Evolutionary conservation across 1,140 invertebrate species (phyloP), one percentile per base, ranked within the genome.

Genomic region (Sycophila sp.): DNA sequence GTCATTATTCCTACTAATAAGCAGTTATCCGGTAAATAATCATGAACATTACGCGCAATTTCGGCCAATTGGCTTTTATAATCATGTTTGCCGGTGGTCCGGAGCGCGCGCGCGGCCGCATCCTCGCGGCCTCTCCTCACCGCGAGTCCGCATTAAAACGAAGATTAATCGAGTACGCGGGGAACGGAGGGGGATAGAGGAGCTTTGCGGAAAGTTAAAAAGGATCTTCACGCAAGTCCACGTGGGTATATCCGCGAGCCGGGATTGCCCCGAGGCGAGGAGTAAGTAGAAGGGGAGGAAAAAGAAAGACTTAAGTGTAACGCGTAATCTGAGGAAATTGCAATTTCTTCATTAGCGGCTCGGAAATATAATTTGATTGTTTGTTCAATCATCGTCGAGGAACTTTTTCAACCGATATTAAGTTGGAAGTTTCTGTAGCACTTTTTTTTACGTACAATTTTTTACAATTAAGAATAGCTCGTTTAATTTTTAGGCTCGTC

Each of bases 21-120:
- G 68, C 68, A 64, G 60, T 64, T 64, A 38, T 63, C 38, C 60
- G 13, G 59, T 64, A 70, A 70, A 70, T 70, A 64, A 70, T 70
- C 59, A 64, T 64, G 49, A 70, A 19, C 49, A 70, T 63, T 64
- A 58, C 68, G 59, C 49, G 68, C 26, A 70, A 70, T 70, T 70
- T 70, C 53, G 51, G 47, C 59, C 60, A 70, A 70, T 70, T 70
- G 59, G 60, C 49, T 64, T 64, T 70, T 70, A 70, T 70, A 70
- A 70, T 70, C 59, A 70, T 64, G 60, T 64, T n/a, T 51, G 59
- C 68, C 60, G 68, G 68, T 70, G 68, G 68, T 70, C 68, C 51
- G 8, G 26, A 15, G 30, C n/a, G n/a, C n/a, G n/a, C n/a, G n/a
- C 32, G n/a, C n/a, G n/a, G n/a, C n/a, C n/a, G 13, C 42, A n/a